These are phyloP conservation scores for Echinometra lucunter DNA, from an alignment of 53 echinoderm and acorn worm genomes.

Conservation along the genomic window DNA sequence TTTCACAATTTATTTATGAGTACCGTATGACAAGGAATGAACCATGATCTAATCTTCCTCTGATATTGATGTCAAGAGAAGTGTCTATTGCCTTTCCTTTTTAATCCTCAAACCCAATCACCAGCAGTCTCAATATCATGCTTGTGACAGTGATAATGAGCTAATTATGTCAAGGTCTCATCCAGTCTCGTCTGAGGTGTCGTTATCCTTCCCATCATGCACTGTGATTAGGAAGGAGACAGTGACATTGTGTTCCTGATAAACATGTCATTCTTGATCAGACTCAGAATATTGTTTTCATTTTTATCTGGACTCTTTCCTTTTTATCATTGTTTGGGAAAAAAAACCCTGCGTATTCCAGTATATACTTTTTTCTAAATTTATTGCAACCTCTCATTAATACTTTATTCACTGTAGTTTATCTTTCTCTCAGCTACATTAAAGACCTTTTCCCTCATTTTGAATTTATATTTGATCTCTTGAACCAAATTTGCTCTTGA, in stretches of 20 bases:
- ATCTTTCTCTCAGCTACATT: too few species aligned
- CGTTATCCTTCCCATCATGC: not conserved
- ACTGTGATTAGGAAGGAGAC: not conserved
- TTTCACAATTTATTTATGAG: too few species aligned
- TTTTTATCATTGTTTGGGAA: too few species aligned
- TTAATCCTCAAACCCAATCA: not conserved
- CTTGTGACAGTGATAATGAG: not conserved
- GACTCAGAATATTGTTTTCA: not conserved
- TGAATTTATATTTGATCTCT: too few species aligned
- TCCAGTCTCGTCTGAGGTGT: not conserved
- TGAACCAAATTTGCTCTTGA: too few species aligned
- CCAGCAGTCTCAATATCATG: not conserved
- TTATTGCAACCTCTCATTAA: too few species aligned
- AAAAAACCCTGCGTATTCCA: too few species aligned
- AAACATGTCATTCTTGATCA: not conserved
- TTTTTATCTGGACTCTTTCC: not conserved
- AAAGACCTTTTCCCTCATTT: too few species aligned
- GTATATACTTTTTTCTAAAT: too few species aligned
- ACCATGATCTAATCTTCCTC: not conserved
- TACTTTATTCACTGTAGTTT: too few species aligned
- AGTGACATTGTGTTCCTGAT: not conserved
- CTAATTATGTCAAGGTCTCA: not conserved
- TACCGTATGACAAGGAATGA: too few species aligned
- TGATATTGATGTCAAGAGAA: not conserved
- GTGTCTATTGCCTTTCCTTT: not conserved